Percentiles rank a stretch among this genome's conserved stretches.
Conservation (phyloP, 2,888 invertebrate species). For the Noctua fimbriata region DNA sequence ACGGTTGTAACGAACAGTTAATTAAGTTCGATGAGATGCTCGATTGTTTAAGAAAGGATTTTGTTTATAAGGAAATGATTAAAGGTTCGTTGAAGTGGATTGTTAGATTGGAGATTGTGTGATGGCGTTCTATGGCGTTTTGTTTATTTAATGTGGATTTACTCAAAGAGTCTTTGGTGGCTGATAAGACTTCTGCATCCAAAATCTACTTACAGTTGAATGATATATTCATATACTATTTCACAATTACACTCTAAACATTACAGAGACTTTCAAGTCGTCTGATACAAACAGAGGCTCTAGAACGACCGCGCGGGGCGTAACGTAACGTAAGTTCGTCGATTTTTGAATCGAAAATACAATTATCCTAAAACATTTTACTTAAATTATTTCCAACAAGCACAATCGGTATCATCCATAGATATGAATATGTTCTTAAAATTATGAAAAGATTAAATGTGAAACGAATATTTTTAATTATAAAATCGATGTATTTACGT, state of each 20-base stretch:
- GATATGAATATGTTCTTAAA: no score
- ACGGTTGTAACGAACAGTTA: constrained; percentile 85
- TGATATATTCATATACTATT: background rate
- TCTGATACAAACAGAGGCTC: background rate
- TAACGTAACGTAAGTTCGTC: background rate
- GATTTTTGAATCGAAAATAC: background rate
- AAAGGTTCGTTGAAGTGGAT: constrained; percentile 57
- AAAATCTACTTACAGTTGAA: background rate
- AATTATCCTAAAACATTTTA: no score
- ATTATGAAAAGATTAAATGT: no score
- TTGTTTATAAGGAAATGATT: constrained; percentile 66
- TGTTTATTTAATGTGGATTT: constrained; percentile 8
- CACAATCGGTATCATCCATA: no score
- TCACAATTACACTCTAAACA: background rate
- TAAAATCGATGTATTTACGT: no score
- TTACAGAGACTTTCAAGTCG: background rate
- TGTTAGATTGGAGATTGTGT: constrained; percentile 37
- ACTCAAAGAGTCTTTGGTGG: background rate
- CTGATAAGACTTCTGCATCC: background rate
- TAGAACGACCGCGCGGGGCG: no score
- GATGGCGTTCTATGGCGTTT: constrained; percentile 7
- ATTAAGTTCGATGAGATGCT: constrained; percentile 79
- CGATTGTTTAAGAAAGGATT: constrained; percentile 68
- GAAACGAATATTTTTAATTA: no score
- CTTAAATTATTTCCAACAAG: no score